These are phyloP conservation scores for Protobothrops flavoviridis DNA, from an alignment of 2,113 vertebrate genomes.

Conservation along the genomic window DNA sequence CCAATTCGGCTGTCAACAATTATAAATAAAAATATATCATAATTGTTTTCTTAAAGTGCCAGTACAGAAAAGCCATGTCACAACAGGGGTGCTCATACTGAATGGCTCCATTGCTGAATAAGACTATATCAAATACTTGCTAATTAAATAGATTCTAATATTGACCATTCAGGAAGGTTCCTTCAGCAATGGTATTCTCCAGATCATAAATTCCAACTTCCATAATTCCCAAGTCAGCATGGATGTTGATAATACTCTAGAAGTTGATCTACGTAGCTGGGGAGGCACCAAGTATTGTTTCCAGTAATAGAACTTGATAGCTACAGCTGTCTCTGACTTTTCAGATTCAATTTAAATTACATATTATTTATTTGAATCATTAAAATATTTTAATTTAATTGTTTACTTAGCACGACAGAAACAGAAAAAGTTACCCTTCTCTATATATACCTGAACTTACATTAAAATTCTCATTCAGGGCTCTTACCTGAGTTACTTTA, in stretches of 20 bases:
- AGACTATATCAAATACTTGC: neutral
- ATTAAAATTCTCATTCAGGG: neutral
- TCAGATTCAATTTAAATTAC: neutral
- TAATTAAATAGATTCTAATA: neutral
- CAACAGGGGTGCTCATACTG: neutral
- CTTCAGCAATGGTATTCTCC: neutral
- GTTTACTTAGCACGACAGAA: neutral
- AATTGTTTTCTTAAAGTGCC: neutral
- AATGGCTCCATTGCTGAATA: neutral
- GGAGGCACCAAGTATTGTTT: neutral
- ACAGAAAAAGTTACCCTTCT: neutral
- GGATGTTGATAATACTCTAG: neutral
- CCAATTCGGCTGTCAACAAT: neutral
- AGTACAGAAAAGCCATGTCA: neutral
- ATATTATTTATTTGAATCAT: no score
- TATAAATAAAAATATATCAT: neutral
- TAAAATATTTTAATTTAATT: neutral
- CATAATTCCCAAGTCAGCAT: neutral
- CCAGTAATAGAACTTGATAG: neutral
- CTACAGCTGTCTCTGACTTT: neutral
- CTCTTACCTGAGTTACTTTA: neutral
- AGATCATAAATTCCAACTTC: neutral
- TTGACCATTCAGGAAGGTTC: neutral
- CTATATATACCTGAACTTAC: neutral
- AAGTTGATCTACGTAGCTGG: neutral